Percentiles rank a stretch among this genome's conserved stretches.
Evolutionary conservation across 2,113 vertebrate species (phyloP).

Genomic region (Cebidichthys violaceus): DNA sequence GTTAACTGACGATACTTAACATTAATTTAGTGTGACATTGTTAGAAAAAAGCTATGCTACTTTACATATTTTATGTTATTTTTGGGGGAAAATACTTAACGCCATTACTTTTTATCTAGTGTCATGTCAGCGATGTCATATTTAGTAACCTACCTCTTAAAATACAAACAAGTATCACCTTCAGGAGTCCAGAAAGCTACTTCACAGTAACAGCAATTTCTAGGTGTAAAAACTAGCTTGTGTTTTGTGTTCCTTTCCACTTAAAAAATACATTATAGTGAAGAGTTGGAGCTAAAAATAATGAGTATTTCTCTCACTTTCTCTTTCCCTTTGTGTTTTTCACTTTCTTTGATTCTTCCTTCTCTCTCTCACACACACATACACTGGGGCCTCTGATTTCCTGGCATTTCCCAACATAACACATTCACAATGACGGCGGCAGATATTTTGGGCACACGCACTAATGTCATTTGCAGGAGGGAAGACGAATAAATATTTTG

Average conservation of each 20-base stretch:
- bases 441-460: slow-evolving; percentile 54
- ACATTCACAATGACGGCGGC: slow-evolving; percentile 29
- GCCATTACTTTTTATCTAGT: no score
- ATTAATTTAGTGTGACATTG: background rate
- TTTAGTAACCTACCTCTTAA: background rate
- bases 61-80: background rate
- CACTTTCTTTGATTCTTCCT: slow-evolving; percentile 10
- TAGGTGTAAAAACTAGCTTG: background rate
- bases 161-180: background rate
- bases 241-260: background rate
- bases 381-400: slow-evolving; percentile 52
- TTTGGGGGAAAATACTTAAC: no score
- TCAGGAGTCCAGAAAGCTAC: background rate
- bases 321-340: background rate
- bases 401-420: slow-evolving; percentile 63
- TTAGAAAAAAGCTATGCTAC: background rate
- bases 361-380: slow-evolving; percentile 10
- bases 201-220: background rate
- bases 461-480: slow-evolving; percentile 64
- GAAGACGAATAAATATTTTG: slow-evolving; percentile 57
- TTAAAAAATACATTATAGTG: background rate
- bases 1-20: background rate
- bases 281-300: background rate
- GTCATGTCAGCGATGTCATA: background rate
- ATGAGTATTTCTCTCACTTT: slow-evolving; percentile 8